Conservation (phyloP, 2,797 vertebrate genomes). For the Propithecus deckenii region DNA sequence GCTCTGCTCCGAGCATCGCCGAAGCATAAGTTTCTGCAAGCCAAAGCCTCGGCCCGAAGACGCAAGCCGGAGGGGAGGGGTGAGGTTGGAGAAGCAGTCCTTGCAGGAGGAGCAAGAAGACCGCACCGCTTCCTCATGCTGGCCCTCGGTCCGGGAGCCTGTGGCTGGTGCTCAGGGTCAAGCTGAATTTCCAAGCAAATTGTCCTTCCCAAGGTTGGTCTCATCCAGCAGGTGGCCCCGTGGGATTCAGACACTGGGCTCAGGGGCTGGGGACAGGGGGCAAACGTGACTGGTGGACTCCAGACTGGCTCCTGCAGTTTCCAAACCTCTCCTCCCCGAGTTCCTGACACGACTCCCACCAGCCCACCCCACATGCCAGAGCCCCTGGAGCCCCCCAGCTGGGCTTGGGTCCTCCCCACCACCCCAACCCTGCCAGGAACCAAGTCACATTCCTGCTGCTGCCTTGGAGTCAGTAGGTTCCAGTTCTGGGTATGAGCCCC, state of each 20-base stretch:
- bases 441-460: background rate
- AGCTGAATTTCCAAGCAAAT: background rate
- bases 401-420: background rate
- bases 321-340: background rate
- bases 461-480: background rate
- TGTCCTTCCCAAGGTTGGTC: no score
- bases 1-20: rapidly evolving
- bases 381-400: rapidly evolving
- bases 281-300: background rate
- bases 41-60: background rate
- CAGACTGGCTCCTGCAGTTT: background rate
- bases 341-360: no score
- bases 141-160: background rate
- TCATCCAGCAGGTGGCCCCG: background rate
- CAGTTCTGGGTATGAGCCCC: background rate
- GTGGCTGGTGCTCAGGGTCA: background rate
- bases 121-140: background rate
- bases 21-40: background rate
- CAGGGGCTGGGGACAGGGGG: background rate
- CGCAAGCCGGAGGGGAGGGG: background rate
- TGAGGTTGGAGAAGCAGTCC: background rate
- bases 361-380: background rate
- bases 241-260: background rate
- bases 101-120: background rate
- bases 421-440: background rate